These are phyloP conservation scores for Coenonympha glycerion DNA, from an alignment of 2,888 invertebrate genomes.

Conservation along the genomic window DNA sequence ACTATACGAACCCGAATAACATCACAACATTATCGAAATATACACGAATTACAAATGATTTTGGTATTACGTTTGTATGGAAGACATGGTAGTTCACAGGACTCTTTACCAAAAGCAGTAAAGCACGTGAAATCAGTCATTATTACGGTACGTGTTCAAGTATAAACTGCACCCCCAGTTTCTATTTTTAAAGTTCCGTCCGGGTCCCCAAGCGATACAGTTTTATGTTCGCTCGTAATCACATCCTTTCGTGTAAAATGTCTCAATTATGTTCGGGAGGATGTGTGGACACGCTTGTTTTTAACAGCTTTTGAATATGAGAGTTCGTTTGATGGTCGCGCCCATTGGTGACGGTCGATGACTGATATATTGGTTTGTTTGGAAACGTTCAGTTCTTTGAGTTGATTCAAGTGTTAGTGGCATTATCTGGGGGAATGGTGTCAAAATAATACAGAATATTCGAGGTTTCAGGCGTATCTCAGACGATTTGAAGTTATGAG, in stretches of 20 bases:
- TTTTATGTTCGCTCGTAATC: conserved; percentile 27
- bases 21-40: too few species aligned
- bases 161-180: conserved; percentile 37
- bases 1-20: too few species aligned
- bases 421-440: neutral
- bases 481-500: too few species aligned
- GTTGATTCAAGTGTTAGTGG: neutral
- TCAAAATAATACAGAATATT: too few species aligned
- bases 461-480: too few species aligned
- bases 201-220: conserved; percentile 44
- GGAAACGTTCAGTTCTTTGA: neutral
- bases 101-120: too few species aligned
- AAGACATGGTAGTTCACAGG: too few species aligned
- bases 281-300: conserved; percentile 60
- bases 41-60: too few species aligned
- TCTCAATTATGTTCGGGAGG: conserved; percentile 72
- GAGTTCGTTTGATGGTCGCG: conserved; percentile 40
- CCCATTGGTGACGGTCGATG: conserved; percentile 41
- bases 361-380: conserved; percentile 41
- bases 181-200: conserved; percentile 62
- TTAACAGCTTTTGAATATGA: conserved; percentile 57
- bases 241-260: conserved; percentile 50
- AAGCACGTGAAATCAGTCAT: conserved; percentile 29
- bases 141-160: conserved; percentile 33
- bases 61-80: too few species aligned